Percentiles rank a stretch among this genome's conserved stretches.
phyloP scores from a whole-genome alignment of 2,888 invertebrate genomes.

The Agrilus mali region DNA sequence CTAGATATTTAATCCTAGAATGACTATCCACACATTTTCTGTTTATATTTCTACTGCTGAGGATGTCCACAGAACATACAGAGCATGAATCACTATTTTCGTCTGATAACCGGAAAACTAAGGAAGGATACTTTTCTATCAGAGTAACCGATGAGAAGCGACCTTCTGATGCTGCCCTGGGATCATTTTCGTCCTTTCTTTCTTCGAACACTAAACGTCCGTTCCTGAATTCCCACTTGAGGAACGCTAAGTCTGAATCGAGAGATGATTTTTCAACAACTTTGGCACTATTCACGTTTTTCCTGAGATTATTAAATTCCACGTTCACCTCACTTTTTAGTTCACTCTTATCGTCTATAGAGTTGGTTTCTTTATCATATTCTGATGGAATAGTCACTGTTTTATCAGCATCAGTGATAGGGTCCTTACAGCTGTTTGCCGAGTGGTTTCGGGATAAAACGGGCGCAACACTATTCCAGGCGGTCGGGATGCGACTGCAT shows the following conservation, averaged over 20 bases:
- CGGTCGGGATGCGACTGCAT: conserved; percentile 29
- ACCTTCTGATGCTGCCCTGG: too few species aligned
- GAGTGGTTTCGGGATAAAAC: too few species aligned
- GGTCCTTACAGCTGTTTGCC: too few species aligned
- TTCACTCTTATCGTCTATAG: conserved; percentile 1
- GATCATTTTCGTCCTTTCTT: too few species aligned
- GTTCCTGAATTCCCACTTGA: conserved; percentile 22
- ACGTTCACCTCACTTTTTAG: conserved; percentile 2
- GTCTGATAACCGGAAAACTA: background rate
- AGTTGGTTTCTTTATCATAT: conserved; percentile 1
- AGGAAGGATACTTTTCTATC: too few species aligned
- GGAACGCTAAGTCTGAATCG: conserved; percentile 2
- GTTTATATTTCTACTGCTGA: conserved; percentile 27
- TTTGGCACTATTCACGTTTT: background rate
- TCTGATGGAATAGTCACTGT: background rate
- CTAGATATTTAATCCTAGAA: conserved; percentile 37
- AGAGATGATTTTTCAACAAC: conserved; percentile 2
- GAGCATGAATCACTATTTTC: conserved; percentile 11
- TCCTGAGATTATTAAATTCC: background rate
- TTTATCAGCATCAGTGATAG: too few species aligned
- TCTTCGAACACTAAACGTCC: conserved; percentile 22
- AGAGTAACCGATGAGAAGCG: too few species aligned
- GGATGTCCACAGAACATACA: conserved; percentile 11
- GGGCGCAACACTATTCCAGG: conserved; percentile 22
- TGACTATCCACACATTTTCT: conserved; percentile 31